These are phyloP conservation scores for Callopanchax toddi DNA, from an alignment of 2,113 vertebrate species.

Conservation along the genomic window DNA sequence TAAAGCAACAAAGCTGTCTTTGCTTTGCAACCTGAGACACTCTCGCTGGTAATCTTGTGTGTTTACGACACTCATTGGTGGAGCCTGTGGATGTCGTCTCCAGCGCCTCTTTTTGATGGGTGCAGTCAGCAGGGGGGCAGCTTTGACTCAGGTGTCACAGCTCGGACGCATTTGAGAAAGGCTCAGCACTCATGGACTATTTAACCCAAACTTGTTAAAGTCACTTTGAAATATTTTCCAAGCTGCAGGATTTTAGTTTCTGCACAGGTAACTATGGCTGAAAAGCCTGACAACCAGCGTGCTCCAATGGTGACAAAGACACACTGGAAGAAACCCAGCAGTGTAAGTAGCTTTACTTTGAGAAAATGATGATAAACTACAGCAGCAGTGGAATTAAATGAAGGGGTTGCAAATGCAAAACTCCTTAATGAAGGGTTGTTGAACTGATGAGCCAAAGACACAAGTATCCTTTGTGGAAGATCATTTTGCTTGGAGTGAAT, in stretches of 20 bases:
- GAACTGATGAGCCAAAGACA: slow-evolving; percentile 1
- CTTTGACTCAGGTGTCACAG: slow-evolving; percentile 20
- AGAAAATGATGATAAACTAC: slow-evolving; percentile 8
- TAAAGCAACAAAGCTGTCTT: slow-evolving; percentile 7
- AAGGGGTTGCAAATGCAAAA: neutral
- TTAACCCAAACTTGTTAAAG: slow-evolving; percentile 34
- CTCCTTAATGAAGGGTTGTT: neutral
- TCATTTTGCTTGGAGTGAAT: neutral
- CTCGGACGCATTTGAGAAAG: slow-evolving; percentile 23
- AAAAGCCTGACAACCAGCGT: slow-evolving; percentile 19
- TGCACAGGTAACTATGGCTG: slow-evolving; percentile 51
- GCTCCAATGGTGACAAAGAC: slow-evolving; percentile 44
- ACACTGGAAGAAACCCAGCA: slow-evolving; percentile 54
- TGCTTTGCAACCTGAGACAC: slow-evolving; percentile 40
- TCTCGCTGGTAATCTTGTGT: slow-evolving; percentile 31
- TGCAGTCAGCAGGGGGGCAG: slow-evolving; percentile 20
- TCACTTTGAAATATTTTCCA: slow-evolving; percentile 14
- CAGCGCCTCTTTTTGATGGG: slow-evolving; percentile 22
- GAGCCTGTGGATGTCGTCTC: slow-evolving; percentile 27
- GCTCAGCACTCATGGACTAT: slow-evolving; percentile 17
- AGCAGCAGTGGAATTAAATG: neutral
- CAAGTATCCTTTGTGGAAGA: neutral
- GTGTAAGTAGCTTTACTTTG: slow-evolving; percentile 63
- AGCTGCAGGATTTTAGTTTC: slow-evolving; percentile 18
- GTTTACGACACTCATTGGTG: slow-evolving; percentile 13